Evolutionary conservation across 2,113 vertebrate species (phyloP).

Genomic region (Bombycilla garrulus): DNA sequence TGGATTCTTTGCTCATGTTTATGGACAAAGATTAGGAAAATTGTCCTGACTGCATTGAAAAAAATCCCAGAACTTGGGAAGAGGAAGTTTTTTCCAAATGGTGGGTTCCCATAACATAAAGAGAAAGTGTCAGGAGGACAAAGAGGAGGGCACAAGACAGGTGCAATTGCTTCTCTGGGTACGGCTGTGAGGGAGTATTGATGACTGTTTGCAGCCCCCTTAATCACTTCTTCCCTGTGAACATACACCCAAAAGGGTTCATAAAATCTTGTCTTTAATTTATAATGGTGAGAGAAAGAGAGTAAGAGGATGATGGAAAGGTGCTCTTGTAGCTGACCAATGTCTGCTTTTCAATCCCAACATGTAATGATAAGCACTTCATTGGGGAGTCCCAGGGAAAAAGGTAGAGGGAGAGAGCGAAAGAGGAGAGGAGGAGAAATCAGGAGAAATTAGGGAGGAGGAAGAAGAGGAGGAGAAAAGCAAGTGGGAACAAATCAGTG

Average conservation of each 20-base stretch:
- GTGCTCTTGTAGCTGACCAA: not conserved
- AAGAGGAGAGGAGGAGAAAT: not conserved
- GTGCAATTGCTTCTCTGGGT: not conserved
- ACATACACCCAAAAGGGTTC: not conserved
- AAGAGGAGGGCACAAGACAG: not conserved
- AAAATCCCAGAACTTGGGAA: not conserved
- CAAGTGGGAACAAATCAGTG: not conserved
- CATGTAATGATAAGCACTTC: not conserved
- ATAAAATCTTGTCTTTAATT: not conserved
- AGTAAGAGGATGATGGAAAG: not conserved
- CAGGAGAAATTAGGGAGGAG: too few relatives aligned
- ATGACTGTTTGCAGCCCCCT: not conserved
- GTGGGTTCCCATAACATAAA: not conserved
- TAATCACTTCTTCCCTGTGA: not conserved
- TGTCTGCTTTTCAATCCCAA: not conserved
- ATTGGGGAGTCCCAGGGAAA: not conserved
- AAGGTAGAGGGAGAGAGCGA: not conserved
- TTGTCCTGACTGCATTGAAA: not conserved
- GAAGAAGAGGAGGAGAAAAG: not conserved
- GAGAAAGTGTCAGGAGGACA: not conserved
- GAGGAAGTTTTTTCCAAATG: not conserved
- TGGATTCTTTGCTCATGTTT: not conserved
- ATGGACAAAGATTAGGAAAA: not conserved
- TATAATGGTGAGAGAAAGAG: not conserved
- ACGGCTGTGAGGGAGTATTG: not conserved